Conservation (phyloP, 2,113 vertebrate genomes). For the Smithornis capensis region DNA sequence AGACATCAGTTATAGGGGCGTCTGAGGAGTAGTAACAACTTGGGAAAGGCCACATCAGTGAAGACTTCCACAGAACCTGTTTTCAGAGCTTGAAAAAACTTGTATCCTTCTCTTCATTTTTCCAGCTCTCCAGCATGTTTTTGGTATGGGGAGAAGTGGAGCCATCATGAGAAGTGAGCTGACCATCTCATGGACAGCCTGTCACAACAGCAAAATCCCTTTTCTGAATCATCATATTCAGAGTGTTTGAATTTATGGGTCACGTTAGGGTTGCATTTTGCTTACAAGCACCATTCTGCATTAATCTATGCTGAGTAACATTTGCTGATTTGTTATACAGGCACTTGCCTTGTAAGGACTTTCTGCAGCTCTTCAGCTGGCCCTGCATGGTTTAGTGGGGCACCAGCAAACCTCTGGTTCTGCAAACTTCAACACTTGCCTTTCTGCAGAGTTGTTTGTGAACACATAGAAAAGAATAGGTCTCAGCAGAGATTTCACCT, state of each 20-base stretch:
- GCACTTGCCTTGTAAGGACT: not conserved
- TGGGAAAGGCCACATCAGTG: not conserved
- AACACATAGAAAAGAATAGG: not conserved
- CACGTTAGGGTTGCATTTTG: not conserved
- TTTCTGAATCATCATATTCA: not conserved
- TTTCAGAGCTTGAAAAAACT: not conserved
- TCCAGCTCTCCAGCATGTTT: not conserved
- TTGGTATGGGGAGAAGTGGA: accelerated
- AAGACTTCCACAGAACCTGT: not conserved
- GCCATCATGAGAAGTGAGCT: not conserved
- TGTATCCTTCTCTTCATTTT: not conserved
- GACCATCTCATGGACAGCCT: not conserved
- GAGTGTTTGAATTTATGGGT: not conserved
- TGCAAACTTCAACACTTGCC: not conserved
- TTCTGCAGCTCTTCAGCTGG: not conserved
- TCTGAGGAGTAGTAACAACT: not conserved
- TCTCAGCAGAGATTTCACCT: not conserved
- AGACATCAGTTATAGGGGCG: accelerated
- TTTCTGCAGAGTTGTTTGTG: not conserved
- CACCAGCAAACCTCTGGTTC: not conserved
- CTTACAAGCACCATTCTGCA: not conserved
- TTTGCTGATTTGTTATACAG: not conserved
- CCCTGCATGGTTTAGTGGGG: not conserved
- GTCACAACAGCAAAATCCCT: not conserved
- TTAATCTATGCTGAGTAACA: not conserved